These are phyloP conservation scores for Ferdinandea cuprea DNA, from an alignment of 2,888 invertebrate genomes.

Conservation along the genomic window DNA sequence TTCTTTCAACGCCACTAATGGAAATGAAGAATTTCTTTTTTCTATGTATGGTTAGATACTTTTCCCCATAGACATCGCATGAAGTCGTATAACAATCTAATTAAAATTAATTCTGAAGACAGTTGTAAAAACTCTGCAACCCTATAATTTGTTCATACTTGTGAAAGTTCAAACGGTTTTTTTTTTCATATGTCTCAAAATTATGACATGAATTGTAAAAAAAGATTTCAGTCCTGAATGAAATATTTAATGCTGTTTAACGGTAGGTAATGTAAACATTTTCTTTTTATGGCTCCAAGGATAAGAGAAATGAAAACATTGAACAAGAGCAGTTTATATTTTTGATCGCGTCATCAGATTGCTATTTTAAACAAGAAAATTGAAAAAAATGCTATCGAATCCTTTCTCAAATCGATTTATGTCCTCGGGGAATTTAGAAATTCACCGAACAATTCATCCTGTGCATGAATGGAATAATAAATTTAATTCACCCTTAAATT, in stretches of 20 bases:
- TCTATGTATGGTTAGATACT: too few species aligned
- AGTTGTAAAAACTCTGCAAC: too few species aligned
- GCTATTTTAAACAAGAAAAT: neutral
- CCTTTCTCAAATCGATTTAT: neutral
- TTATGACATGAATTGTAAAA: neutral
- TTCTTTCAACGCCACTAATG: too few species aligned
- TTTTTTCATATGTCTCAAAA: too few species aligned
- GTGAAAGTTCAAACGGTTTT: too few species aligned
- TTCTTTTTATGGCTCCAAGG: neutral
- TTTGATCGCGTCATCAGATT: neutral
- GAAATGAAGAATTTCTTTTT: too few species aligned
- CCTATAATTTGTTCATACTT: too few species aligned
- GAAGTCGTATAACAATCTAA: neutral
- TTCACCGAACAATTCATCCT: neutral
- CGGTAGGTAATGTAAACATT: too few species aligned
- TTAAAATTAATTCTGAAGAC: neutral
- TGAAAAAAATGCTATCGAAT: neutral
- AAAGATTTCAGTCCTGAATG: too few species aligned
- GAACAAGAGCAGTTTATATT: neutral
- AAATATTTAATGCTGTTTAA: neutral
- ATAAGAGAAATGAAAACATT: neutral
- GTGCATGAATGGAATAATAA: constrained; percentile 6
- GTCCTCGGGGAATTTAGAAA: neutral
- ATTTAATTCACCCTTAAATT: neutral
- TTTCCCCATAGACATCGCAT: too few species aligned